These are phyloP conservation scores for Accipiter virgatus DNA, from an alignment of 2,113 vertebrate species.

Conservation along the genomic window DNA sequence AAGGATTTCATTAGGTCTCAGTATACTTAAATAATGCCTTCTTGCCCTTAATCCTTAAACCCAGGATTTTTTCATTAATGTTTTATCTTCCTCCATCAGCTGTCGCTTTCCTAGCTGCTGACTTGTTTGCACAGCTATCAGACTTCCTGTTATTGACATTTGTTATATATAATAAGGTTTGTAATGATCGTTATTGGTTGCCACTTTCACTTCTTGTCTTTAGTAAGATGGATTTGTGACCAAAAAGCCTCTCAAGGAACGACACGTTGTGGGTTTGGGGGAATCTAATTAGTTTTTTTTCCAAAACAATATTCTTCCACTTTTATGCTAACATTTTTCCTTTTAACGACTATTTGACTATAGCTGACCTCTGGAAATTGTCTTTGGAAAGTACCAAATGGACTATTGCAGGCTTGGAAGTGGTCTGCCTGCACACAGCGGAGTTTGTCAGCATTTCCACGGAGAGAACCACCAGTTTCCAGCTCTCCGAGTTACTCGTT, in stretches of 20 bases:
- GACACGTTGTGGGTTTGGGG: not conserved
- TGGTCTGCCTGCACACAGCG: not conserved
- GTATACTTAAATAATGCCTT: conserved; percentile 10
- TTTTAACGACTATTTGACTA: not conserved
- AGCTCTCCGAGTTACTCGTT: rapidly evolving
- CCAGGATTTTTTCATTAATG: not conserved
- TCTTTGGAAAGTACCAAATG: not conserved
- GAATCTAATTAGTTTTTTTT: not conserved
- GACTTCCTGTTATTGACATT: not conserved
- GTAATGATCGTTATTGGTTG: not conserved
- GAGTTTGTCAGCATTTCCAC: not conserved
- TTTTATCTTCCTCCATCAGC: conserved; percentile 20
- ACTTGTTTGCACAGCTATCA: not conserved
- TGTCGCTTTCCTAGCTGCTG: not conserved
- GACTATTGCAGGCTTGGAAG: not conserved
- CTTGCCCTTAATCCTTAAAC: conserved; percentile 44
- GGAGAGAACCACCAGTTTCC: not conserved
- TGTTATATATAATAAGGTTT: not conserved
- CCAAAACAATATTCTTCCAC: not conserved
- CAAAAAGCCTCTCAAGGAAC: not conserved
- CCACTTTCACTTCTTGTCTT: not conserved
- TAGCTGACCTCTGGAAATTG: not conserved
- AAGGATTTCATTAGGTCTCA: not conserved
- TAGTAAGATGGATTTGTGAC: not conserved
- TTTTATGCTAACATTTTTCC: not conserved